These are phyloP conservation scores for Penaeus chinensis DNA, from an alignment of 1,140 invertebrate genomes.

Conservation along the genomic window DNA sequence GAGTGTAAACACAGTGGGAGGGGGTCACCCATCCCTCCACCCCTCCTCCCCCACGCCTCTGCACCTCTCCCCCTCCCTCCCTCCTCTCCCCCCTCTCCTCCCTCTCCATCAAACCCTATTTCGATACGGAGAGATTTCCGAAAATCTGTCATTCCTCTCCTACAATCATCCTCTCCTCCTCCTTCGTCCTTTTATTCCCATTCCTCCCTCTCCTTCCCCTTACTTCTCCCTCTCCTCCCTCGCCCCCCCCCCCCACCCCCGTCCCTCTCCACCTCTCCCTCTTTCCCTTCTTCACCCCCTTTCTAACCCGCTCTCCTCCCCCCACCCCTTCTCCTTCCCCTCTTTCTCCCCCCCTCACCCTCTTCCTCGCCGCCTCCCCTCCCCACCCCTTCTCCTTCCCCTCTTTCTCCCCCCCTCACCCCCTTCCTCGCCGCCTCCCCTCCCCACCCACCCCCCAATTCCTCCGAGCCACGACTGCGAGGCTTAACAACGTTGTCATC, in stretches of 20 bases:
- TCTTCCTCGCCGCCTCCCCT: not conserved
- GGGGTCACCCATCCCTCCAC: not conserved
- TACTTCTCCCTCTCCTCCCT: not conserved
- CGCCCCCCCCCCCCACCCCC: not conserved
- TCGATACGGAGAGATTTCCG: not conserved
- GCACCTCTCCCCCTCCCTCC: not conserved
- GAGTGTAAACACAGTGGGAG: not conserved
- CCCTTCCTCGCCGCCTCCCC: no score
- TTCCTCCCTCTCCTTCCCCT: no score
- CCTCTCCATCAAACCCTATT: not conserved
- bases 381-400: not conserved
- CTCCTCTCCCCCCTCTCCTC: not conserved
- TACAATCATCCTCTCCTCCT: no score
- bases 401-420: not conserved
- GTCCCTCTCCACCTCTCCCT: not conserved
- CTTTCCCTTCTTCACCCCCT: not conserved
- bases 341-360: not conserved
- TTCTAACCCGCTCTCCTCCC: conserved; percentile 17
- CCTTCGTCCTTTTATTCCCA: no score
- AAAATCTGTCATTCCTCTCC: no score
- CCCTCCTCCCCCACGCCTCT: not conserved
- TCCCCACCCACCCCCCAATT: no score
- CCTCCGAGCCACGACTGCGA: no score
- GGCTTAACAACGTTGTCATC: no score
- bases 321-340: not conserved